Evolutionary conservation across 2,888 invertebrate genomes (phyloP).

Genomic region (Automeris io): DNA sequence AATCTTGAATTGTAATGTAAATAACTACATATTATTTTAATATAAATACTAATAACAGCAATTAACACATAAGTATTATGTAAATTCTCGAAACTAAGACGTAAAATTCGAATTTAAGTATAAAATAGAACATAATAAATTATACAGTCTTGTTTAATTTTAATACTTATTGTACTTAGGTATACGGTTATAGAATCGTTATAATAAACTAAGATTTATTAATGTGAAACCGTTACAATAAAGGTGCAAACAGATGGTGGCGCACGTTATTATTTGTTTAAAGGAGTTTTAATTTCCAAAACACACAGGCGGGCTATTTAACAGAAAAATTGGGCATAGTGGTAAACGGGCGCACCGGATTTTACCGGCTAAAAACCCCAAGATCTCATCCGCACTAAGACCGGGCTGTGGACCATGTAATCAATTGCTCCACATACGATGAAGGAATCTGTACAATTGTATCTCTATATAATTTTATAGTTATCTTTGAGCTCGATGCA

Average conservation of each 20-base stretch:
- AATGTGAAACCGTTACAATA: background rate
- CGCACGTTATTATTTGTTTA: background rate
- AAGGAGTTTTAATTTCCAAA: no score
- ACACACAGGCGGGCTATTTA: no score
- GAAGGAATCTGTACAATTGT: no score
- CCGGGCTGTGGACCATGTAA: no score
- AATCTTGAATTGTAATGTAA: no score
- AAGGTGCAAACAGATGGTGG: background rate
- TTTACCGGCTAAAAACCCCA: no score
- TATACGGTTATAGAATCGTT: constrained; percentile 6
- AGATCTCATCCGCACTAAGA: no score
- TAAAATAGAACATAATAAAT: constrained; percentile 8
- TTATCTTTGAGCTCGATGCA: no score
- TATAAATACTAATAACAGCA: background rate
- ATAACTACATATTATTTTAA: background rate
- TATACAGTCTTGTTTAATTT: constrained; percentile 1
- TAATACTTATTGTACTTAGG: background rate
- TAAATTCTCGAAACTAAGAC: constrained; percentile 20
- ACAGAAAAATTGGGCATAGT: no score
- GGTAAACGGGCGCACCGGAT: no score
- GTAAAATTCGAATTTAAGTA: constrained; percentile 13
- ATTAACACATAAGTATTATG: constrained; percentile 5
- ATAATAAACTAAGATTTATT: background rate
- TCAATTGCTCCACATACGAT: no score
- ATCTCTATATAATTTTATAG: no score